These are phyloP conservation scores for Leucoraja erinaceus DNA, from an alignment of 2,113 vertebrate species.

Conservation along the genomic window DNA sequence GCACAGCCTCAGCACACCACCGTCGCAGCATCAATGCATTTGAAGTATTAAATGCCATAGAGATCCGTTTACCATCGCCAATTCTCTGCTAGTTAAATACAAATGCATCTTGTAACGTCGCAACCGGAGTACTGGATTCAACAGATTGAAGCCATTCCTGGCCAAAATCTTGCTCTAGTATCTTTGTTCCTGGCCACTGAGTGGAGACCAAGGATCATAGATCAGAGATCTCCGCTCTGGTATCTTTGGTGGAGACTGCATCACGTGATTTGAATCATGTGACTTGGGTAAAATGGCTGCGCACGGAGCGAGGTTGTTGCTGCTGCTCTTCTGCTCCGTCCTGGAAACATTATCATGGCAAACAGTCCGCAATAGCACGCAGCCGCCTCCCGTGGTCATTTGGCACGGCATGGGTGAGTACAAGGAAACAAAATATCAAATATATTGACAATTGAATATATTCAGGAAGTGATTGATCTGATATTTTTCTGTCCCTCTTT, in stretches of 20 bases:
- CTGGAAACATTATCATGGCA: neutral
- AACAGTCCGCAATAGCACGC: neutral
- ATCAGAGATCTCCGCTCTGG: too few relatives aligned
- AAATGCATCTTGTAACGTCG: neutral
- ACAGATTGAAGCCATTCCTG: neutral
- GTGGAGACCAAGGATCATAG: too few relatives aligned
- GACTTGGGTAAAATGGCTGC: conserved; percentile 47
- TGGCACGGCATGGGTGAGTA: conserved; percentile 95
- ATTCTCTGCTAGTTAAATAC: neutral
- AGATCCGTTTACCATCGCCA: neutral
- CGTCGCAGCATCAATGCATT: too few relatives aligned
- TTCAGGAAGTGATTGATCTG: neutral
- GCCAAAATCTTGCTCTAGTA: neutral
- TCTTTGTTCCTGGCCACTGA: too few relatives aligned
- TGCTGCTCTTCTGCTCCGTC: neutral
- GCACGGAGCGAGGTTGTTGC: conserved; percentile 52
- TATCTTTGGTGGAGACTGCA: neutral
- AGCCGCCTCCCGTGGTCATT: conserved; percentile 69
- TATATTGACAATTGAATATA: neutral
- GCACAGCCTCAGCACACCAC: too few relatives aligned
- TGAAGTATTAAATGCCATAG: too few relatives aligned
- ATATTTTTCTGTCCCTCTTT: neutral
- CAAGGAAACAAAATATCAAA: too few relatives aligned
- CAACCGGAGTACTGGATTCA: neutral
- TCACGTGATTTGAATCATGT: neutral